A percentile compares a stretch with the other conserved stretches of the same genome.
These are phyloP conservation scores for Cryptops parisi DNA, from an alignment of 2,888 invertebrate genomes.

Conservation along the genomic window DNA sequence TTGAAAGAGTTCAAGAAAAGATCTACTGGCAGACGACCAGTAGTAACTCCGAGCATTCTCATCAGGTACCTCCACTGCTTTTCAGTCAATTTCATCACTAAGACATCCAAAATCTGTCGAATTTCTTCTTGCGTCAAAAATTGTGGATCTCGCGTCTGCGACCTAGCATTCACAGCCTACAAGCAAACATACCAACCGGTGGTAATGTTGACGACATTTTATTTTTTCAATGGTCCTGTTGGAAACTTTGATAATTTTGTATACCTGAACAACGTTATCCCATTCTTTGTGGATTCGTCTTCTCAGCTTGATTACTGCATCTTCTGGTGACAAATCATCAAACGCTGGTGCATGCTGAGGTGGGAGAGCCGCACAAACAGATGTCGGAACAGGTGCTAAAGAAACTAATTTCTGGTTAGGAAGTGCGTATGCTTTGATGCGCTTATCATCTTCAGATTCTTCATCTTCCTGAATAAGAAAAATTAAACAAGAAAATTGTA, in stretches of 20 bases:
- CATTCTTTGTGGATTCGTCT: conserved; percentile 4
- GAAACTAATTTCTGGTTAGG: not conserved
- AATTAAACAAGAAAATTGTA: not conserved
- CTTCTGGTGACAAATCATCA: conserved; percentile 4
- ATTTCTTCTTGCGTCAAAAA: conserved; percentile 4
- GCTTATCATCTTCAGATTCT: not conserved
- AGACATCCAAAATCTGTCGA: conserved; percentile 2
- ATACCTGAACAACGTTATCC: not conserved
- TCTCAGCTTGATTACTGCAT: not conserved
- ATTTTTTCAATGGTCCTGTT: too few species aligned
- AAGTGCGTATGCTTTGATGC: not conserved
- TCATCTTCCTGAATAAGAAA: not conserved
- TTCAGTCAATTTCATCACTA: conserved; percentile 6
- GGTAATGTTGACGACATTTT: too few species aligned
- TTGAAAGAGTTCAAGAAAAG: conserved; percentile 1
- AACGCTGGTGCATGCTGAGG: not conserved
- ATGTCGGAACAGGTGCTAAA: not conserved
- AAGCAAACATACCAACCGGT: too few species aligned
- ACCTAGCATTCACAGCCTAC: not conserved
- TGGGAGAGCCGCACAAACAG: not conserved
- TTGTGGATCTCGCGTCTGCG: not conserved
- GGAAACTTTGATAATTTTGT: too few species aligned
- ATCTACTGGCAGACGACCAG: not conserved
- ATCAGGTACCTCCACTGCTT: conserved; percentile 1
- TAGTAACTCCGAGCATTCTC: not conserved